Evolutionary conservation across 2,113 vertebrate species (phyloP), one percentile per base, ranked within the genome.

Genomic region (Neotoma lepida): DNA sequence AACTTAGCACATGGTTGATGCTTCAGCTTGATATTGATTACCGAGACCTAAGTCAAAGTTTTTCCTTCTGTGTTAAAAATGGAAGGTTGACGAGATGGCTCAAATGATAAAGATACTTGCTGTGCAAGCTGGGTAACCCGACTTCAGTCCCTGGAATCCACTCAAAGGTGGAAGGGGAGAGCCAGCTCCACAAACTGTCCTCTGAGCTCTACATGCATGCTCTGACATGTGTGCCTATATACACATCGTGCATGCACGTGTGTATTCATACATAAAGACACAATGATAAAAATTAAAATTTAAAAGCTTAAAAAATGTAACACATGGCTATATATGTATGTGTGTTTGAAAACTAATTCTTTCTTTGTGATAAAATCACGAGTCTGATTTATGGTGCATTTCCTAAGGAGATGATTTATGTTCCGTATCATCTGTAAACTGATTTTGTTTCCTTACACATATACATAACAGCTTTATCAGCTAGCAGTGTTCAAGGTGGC

Each of bases 11-110:
- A 41, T 39, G 49, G 44, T 12, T n/a, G 85, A 66, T 17, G 39
- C 63, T 51, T 91, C 81, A 68, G 20, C 46, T 81, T 91, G 49
- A 78, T 86, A 15, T 54, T 95, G 68, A 80, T 73, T 39, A 80
- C 73, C 17, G 86, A 94, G 54, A 51, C 18, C 35, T 46, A 84
- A 73, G 82, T 76, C 44, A 86, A 4, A 6, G 6, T 17, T 81
- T 22, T 49, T 68, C 66, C 63, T 91, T 58, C 35, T 35, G 44
- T 63, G 13, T 95, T 71, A 39, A 46, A 93, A 86, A 28, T 54
- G 41, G 8, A 81, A 56, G 44, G 14, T 28, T 39, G 26, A 4
- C 3, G 1, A 15, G 46, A 46, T 85, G 41, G 28, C 26, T 7
- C 28, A 46, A 18, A 28, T 46, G 41, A 46, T 33, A 85, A 12